These are phyloP conservation scores for Semnornis frantzii DNA, from an alignment of 2,113 vertebrate genomes.

Conservation along the genomic window DNA sequence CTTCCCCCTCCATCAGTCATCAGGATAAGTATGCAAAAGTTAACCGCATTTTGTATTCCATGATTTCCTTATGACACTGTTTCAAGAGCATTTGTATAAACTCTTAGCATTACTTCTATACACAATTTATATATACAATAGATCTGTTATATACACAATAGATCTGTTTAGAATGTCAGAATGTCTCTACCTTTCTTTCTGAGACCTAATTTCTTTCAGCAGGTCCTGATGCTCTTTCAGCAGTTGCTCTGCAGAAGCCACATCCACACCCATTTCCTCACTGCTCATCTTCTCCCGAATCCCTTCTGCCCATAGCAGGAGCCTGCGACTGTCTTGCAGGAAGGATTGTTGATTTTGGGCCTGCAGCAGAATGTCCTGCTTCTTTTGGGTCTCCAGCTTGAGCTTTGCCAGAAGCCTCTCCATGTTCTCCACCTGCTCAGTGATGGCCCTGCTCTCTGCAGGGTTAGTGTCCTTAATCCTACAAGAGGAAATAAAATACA, in stretches of 20 bases:
- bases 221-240: slow-evolving; percentile 81
- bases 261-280: slow-evolving; percentile 74
- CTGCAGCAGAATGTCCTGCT: slow-evolving; percentile 48
- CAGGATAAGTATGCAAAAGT: neutral
- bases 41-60: neutral
- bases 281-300: slow-evolving; percentile 74
- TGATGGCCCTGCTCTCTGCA: slow-evolving; percentile 78
- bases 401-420: slow-evolving; percentile 77
- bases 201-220: slow-evolving; percentile 78
- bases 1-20: neutral
- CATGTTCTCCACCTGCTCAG: slow-evolving; percentile 79
- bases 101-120: neutral
- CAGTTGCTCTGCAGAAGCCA: slow-evolving; percentile 78
- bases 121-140: neutral
- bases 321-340: slow-evolving; percentile 76
- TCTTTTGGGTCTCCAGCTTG: slow-evolving; percentile 66
- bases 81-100: neutral
- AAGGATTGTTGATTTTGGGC: slow-evolving; percentile 73
- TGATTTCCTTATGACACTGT: neutral
- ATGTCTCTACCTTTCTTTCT: slow-evolving; percentile 78
- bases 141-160: neutral
- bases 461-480: slow-evolving; percentile 85
- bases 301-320: slow-evolving; percentile 75
- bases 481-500: neutral
- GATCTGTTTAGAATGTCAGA: neutral